phyloP scores from a whole-genome alignment of 2,113 vertebrate genomes.

The Odocoileus hemionus region DNA sequence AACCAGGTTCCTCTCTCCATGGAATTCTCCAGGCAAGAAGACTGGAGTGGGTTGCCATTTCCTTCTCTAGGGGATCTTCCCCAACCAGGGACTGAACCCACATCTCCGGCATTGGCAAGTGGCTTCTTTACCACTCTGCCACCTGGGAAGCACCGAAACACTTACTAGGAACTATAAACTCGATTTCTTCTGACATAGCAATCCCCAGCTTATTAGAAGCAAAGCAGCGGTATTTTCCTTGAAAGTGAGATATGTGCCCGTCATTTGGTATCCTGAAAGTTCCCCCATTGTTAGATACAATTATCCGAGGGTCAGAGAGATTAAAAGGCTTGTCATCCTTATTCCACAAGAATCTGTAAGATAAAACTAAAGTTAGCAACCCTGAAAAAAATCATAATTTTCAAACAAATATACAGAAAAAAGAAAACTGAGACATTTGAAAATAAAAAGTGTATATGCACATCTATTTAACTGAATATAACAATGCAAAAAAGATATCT shows the following conservation, averaged over 20 bases:
- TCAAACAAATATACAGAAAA: background rate
- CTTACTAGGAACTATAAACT: conserved; percentile 95
- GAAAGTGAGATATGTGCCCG: conserved; percentile 89
- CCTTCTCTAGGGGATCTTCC: background rate
- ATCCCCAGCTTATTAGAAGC: conserved; percentile 90
- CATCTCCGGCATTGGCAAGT: background rate
- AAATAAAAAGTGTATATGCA: background rate
- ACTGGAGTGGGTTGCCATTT: background rate
- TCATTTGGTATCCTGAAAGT: conserved; percentile 93
- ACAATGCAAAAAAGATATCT: background rate
- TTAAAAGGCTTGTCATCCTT: conserved; percentile 91
- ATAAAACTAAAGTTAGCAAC: background rate
- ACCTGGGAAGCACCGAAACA: background rate
- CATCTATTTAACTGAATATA: background rate
- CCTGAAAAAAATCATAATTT: background rate
- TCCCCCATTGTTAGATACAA: conserved; percentile 85
- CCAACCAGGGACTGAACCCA: background rate
- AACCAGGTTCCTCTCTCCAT: background rate
- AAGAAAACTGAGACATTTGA: background rate
- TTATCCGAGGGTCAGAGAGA: conserved; percentile 88
- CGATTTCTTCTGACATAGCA: conserved; percentile 92
- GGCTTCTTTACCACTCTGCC: background rate
- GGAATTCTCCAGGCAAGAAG: background rate
- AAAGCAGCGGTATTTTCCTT: conserved; percentile 93
- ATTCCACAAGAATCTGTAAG: conserved; percentile 91